Base-by-base conservation (phyloP, 2,888 invertebrate species). In the Oscheius sp. region DNA sequence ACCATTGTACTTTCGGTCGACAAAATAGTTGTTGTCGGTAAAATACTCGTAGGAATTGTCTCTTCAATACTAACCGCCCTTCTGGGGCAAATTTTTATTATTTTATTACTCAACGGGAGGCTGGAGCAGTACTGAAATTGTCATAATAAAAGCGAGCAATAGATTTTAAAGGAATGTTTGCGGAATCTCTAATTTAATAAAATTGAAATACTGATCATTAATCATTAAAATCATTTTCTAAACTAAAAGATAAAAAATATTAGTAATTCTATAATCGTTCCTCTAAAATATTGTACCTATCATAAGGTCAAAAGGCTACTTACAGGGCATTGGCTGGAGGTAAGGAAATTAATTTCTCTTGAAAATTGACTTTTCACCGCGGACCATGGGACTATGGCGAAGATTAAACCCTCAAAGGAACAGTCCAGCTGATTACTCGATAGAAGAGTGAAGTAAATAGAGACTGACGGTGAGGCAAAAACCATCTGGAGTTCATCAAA, bases 321-420 rank as follows among this genome's bases (percentile, higher is more conserved):
- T 59, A 59, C 59, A 17, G 41, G 14, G 26, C 59, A 59, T 26
- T 59, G 59, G 22, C 41, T 41, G 6, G 59, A 24, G n/a, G 44
- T 26, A 4, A 59, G 1, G 28, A 59, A 59, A 28, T 17, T 59
- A 30, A 59, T 28, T 26, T 59, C 59, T 3, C 17, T 26, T 14
- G 20, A 14, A 3, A 44, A 17, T 14, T 59, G 41, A 17, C 24
- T 26, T 12, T 9, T 41, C 4, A 2, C 26, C 22, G n/a, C n/a
- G 28, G 41, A 17, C 59, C 59, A 59, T 8, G 41, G 41, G n/a
- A 59, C 17, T 22, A 59, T 30, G 12, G 59, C 59, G n/a, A 59
- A 59, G n/a, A 59, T 9, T 5, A 59, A 30, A 1, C 44, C 59
- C 17, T 41, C 44, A 8, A n/a, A 12, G 12, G 24, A 2, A 44